Evolutionary conservation across 2,797 vertebrate species (phyloP).

Genomic region (Xerus rutilus): DNA sequence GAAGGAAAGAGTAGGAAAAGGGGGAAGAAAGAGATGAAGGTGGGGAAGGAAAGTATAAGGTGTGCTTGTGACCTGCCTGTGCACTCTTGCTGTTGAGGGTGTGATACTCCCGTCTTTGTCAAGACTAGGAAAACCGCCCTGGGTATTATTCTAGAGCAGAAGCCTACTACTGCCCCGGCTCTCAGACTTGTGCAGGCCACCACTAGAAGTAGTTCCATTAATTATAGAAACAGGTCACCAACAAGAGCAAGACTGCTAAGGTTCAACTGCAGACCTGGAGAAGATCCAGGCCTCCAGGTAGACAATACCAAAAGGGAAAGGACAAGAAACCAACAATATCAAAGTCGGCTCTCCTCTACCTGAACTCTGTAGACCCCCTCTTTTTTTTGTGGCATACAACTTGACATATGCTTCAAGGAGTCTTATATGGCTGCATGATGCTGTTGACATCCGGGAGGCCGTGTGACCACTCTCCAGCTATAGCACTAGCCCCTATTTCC

Average conservation of each 20-base stretch:
- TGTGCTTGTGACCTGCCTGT: neutral
- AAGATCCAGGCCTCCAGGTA: neutral
- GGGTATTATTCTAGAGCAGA: neutral
- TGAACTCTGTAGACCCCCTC: neutral
- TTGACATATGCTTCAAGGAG: neutral
- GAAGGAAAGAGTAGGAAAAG: neutral
- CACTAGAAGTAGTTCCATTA: neutral
- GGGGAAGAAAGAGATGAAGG: neutral
- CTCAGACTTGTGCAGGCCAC: neutral
- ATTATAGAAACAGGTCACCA: neutral
- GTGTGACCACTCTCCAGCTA: neutral
- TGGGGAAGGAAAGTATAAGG: neutral
- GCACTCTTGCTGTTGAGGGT: neutral
- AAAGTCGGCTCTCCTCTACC: neutral
- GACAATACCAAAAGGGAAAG: neutral
- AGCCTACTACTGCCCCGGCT: neutral
- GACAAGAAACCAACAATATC: neutral
- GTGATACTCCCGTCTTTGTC: neutral
- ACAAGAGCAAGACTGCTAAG: neutral
- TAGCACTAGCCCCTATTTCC: neutral
- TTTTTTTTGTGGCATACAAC: rapidly evolving
- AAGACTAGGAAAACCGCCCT: neutral
- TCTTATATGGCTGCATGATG: neutral
- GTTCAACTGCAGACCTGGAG: neutral
- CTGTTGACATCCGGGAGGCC: neutral